These are phyloP conservation scores for Sebastes hopkinsi DNA, from an alignment of 2,797 vertebrate species.

Conservation along the genomic window DNA sequence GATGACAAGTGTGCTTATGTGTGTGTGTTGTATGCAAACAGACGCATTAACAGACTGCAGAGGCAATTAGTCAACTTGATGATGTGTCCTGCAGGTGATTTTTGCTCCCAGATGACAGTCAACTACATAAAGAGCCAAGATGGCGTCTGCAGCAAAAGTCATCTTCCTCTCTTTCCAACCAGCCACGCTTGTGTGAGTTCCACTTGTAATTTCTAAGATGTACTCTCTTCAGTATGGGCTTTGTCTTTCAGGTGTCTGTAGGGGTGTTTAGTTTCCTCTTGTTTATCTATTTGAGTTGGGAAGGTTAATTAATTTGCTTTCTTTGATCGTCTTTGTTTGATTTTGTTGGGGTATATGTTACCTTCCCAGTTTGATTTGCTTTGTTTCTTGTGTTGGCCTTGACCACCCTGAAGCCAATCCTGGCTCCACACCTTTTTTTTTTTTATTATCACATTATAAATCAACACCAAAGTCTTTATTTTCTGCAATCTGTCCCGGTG, in stretches of 20 bases:
- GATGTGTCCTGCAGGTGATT: not conserved
- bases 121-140: not conserved
- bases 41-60: not conserved
- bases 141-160: not conserved
- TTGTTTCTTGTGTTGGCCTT: not conserved
- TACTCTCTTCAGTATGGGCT: not conserved
- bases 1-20: not conserved
- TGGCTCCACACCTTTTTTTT: not conserved
- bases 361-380: not conserved
- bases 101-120: not conserved
- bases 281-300: not conserved
- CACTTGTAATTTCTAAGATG: not conserved
- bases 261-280: not conserved
- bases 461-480: not conserved
- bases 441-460: not conserved
- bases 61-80: not conserved
- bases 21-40: not conserved
- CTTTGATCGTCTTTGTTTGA: not conserved
- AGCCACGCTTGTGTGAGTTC: not conserved
- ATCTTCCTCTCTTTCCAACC: not conserved
- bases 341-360: not conserved
- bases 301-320: not conserved
- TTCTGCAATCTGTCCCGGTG: not conserved
- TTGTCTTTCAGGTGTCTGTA: not conserved
- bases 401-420: slow-evolving; percentile 1